Evolutionary conservation across 2,888 invertebrate genomes (phyloP).

Genomic region (Diplazon laetatorius): DNA sequence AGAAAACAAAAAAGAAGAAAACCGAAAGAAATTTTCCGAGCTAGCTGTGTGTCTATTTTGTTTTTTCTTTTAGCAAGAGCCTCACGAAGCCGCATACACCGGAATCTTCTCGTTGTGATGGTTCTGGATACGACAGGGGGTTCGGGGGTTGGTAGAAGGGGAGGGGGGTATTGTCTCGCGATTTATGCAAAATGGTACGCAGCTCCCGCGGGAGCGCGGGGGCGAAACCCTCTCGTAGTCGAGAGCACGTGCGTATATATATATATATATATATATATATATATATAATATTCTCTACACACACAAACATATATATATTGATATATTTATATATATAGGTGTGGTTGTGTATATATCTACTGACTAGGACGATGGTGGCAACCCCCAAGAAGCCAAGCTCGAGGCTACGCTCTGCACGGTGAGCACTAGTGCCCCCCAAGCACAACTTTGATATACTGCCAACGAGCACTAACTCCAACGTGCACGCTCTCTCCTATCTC

Average conservation of each 20-base stretch:
- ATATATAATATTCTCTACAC: too few species aligned
- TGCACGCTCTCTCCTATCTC: too few species aligned
- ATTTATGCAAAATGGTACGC: conserved; percentile 82
- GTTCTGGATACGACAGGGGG: conserved; percentile 76
- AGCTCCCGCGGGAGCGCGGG: conserved; percentile 77
- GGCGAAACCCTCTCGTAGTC: conserved; percentile 73
- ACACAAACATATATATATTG: too few species aligned
- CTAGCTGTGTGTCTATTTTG: conserved; percentile 61
- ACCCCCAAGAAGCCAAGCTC: conserved; percentile 61
- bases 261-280: too few species aligned
- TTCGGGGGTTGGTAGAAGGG: too few species aligned
- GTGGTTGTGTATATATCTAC: too few species aligned
- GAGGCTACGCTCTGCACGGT: conserved; percentile 20
- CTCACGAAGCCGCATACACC: conserved; percentile 75
- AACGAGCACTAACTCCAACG: conserved; percentile 65
- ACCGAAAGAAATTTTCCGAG: too few species aligned
- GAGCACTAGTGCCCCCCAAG: conserved; percentile 48
- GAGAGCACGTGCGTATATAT: conserved; percentile 78
- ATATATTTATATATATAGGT: too few species aligned
- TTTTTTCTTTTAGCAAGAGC: conserved; percentile 67
- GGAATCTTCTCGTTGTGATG: conserved; percentile 76
- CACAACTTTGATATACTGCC: conserved; percentile 68
- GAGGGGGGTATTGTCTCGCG: too few species aligned
- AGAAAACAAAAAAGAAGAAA: too few species aligned
- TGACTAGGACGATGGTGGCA: too few species aligned